Percentiles rank a stretch among this genome's conserved stretches.
Evolutionary conservation across 2,888 invertebrate genomes (phyloP).

Genomic region (Fissipunctia ypsillon): DNA sequence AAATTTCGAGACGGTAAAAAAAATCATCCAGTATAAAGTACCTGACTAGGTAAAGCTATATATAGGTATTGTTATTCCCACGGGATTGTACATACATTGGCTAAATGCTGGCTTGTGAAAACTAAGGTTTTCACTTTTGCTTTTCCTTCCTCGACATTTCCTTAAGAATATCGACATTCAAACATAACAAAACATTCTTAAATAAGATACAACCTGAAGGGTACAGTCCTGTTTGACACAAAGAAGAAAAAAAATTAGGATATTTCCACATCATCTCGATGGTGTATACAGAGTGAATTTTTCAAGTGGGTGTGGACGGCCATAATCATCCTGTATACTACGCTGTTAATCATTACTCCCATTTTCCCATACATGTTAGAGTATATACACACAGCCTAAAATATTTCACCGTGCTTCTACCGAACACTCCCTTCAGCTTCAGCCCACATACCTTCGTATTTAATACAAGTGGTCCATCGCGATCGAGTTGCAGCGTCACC

Average conservation of each 20-base stretch:
- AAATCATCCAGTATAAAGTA: too few species aligned
- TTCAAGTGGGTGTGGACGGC: background rate
- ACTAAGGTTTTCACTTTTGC: background rate
- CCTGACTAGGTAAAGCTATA: background rate
- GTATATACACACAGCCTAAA: background rate
- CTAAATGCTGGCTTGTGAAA: too few species aligned
- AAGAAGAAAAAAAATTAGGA: background rate
- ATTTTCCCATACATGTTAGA: background rate
- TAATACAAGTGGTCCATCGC: slow-evolving; percentile 46
- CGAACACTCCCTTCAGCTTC: slow-evolving; percentile 24
- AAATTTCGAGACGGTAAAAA: too few species aligned
- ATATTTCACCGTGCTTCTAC: background rate
- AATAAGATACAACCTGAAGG: background rate
- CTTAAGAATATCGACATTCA: background rate
- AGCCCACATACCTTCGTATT: slow-evolving; percentile 40
- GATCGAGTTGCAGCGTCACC: slow-evolving; percentile 38
- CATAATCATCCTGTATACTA: too few species aligned
- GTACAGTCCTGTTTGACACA: too few species aligned
- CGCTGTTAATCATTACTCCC: background rate
- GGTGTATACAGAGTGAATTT: background rate
- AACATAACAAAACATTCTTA: background rate
- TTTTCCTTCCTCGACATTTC: background rate
- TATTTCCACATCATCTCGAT: background rate
- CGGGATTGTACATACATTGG: too few species aligned
- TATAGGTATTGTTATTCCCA: background rate